Evolutionary conservation across 2,113 vertebrate species (phyloP).

Genomic region (Neolamprologus variostigma): DNA sequence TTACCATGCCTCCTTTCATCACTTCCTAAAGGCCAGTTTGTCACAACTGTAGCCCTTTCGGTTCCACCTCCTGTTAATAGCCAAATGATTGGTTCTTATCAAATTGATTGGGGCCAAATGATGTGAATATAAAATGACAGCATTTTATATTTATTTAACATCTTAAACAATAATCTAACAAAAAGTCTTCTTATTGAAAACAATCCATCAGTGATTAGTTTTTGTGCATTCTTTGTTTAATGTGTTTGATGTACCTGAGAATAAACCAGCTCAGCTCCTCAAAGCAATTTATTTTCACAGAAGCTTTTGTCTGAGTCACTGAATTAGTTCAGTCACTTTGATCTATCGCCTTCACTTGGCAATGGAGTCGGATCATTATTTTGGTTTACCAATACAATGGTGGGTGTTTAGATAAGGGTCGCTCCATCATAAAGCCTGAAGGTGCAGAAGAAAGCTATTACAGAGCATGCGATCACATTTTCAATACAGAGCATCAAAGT

Average conservation of each 20-base stretch:
- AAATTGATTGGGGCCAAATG: background rate
- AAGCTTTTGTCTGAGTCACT: background rate
- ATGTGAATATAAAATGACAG: background rate
- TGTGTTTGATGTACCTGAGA: background rate
- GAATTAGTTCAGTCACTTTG: background rate
- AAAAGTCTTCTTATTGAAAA: background rate
- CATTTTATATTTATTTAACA: background rate
- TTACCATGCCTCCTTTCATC: background rate
- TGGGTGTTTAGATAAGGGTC: background rate
- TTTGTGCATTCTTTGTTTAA: background rate
- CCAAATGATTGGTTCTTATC: background rate
- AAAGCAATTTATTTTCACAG: background rate
- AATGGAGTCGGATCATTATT: constrained; percentile 1
- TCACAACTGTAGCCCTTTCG: background rate
- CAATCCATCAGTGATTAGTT: background rate
- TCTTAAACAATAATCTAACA: background rate
- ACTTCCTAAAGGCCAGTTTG: background rate
- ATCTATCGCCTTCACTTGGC: background rate
- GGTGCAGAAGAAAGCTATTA: background rate
- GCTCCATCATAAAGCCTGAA: background rate
- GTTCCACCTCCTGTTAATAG: background rate
- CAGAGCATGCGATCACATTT: background rate
- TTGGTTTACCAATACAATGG: background rate
- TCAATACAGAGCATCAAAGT: background rate
- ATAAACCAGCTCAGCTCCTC: background rate